A percentile compares a stretch with the other conserved stretches of the same genome.
Evolutionary conservation across 2,888 invertebrate species (phyloP).

Genomic region (Caenorhabditis sp.): DNA sequence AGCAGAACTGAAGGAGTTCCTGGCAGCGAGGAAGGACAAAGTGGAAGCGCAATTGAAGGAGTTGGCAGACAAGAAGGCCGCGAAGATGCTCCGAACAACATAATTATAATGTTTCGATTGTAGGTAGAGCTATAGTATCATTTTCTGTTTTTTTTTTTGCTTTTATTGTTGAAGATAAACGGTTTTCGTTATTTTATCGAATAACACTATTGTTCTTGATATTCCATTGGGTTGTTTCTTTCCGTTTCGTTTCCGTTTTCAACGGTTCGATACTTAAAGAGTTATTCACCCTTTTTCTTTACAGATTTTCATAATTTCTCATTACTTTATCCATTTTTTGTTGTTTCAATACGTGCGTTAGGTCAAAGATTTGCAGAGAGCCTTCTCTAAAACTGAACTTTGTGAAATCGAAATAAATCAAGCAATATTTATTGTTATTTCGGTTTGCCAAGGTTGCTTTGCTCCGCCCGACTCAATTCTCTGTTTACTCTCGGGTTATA

Average conservation of each 20-base stretch:
- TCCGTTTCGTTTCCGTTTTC: background rate
- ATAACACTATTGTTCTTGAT: constrained; percentile 17
- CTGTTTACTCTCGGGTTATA: constrained; percentile 4
- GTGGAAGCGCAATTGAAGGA: constrained; percentile 78
- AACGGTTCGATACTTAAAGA: constrained; percentile 19
- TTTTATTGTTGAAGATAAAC: constrained; percentile 25
- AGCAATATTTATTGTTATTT: constrained; percentile 4
- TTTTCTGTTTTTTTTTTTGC: background rate
- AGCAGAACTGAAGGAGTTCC: constrained; percentile 71
- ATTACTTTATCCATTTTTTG: background rate
- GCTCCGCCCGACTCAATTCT: background rate
- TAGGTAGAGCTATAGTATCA: constrained; percentile 10
- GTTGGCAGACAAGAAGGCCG: constrained; percentile 80
- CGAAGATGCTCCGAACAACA: constrained; percentile 80
- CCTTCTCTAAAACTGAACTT: too few species aligned
- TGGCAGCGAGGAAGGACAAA: constrained; percentile 72
- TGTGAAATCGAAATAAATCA: background rate
- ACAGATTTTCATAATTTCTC: background rate
- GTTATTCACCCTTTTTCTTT: background rate
- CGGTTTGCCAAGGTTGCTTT: background rate
- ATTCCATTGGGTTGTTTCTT: background rate
- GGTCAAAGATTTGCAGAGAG: too few species aligned
- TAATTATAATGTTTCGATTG: constrained; percentile 36
- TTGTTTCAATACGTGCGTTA: too few species aligned
- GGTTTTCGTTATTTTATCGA: constrained; percentile 1